Evolutionary conservation across 2,113 vertebrate species (phyloP), one percentile per base, ranked within the genome.

Genomic region (Pteropus alecto): DNA sequence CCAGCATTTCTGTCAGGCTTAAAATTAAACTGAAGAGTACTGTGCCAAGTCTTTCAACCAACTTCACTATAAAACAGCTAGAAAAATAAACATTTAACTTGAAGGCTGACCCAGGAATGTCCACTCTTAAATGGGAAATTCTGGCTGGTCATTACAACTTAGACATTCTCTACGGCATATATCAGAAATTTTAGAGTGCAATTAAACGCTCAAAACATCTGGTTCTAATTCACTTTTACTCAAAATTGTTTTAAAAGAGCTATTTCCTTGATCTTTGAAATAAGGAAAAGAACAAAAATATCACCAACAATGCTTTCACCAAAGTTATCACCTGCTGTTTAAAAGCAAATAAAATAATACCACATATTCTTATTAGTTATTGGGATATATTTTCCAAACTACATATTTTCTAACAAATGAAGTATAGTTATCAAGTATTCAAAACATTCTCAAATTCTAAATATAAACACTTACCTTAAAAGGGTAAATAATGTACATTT

Each of bases 1-100:
- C 99, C 99, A 98, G 98, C 98, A 95, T 99, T 99, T 99, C 99
- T 99, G 99, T 99, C 99, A 99, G 98, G 98, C 98, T 98, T 98
- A 98, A 99, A 99, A 99, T 99, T 98, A 99, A 99, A 99, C 99
- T 98, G 98, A 99, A 98, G 98, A 98, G 98, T 97, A 96, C 97
- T 95, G 88, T 98, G 98, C 98, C 99, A 99, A 99, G 98, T 98
- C 98, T 98, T 98, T 98, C 98, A 98, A 99, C 98, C 98, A 98
- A 98, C 97, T 99, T 98, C 98, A 98, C 98, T 99, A 98, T 99
- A 98, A 99, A 99, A 98, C 98, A 98, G 98, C 98, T 98, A 97
- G 98, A 98, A 99, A 99, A 99, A 98, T 95, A 99, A 98, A 98
- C 98, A 98, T 98, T 98, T 98, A 97, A 97, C 99, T 99, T 98